A percentile compares a stretch with the other conserved stretches of the same genome.
These are phyloP conservation scores for Megalonaias nervosa DNA, from an alignment of 1,140 invertebrate species.

Conservation along the genomic window DNA sequence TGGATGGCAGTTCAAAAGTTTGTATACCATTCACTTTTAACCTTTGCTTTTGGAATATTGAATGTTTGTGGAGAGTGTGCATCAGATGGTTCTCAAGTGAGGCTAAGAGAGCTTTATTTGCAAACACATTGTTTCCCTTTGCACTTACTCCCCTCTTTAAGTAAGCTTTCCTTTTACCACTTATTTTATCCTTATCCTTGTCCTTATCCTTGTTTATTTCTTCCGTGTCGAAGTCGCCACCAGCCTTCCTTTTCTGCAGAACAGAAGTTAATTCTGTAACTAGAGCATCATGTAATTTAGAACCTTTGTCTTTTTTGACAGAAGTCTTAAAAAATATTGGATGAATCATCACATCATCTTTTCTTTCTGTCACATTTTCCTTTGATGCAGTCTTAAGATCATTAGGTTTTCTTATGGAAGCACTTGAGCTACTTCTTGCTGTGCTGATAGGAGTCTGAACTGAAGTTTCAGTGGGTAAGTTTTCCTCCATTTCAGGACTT, in stretches of 20 bases:
- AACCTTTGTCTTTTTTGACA: slow-evolving; percentile 57
- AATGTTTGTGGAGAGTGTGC: slow-evolving; percentile 38
- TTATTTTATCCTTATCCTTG: slow-evolving; percentile 1
- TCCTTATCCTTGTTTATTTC: slow-evolving; percentile 15
- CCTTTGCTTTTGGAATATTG: slow-evolving; percentile 24
- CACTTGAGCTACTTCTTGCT: no score
- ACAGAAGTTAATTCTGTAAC: slow-evolving; percentile 55
- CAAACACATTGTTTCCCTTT: slow-evolving; percentile 49
- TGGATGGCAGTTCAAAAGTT: slow-evolving; percentile 19
- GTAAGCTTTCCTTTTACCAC: slow-evolving; percentile 16
- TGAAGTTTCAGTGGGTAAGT: no score
- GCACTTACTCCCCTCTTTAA: slow-evolving; percentile 17
- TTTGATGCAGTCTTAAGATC: no score
- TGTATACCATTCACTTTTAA: slow-evolving; percentile 26
- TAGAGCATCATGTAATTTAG: slow-evolving; percentile 58
- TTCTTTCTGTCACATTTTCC: slow-evolving; percentile 3
- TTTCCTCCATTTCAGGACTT: not conserved
- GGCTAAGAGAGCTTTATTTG: slow-evolving; percentile 55
- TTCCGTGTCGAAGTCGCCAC: not conserved
- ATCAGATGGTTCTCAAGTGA: slow-evolving; percentile 59
- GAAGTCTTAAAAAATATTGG: slow-evolving; percentile 62
- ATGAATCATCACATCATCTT: slow-evolving; percentile 11
- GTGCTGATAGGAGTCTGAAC: no score
- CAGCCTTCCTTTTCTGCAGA: slow-evolving; percentile 36
- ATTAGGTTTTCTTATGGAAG: no score